Conservation (phyloP, 2,113 vertebrate genomes). For the Marmota monax region DNA sequence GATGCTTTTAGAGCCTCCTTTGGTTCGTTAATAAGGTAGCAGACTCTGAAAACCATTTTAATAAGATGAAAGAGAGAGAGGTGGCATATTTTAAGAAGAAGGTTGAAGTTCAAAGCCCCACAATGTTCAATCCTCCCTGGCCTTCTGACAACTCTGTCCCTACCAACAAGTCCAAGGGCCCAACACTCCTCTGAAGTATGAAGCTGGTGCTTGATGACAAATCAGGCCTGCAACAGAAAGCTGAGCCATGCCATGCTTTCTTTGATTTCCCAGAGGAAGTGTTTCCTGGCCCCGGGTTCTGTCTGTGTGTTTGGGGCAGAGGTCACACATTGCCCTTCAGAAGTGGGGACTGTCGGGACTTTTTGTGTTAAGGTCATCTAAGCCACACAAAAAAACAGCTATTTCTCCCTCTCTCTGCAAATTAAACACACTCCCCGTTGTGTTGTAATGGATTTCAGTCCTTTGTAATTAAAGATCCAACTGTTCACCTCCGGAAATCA, state of each 20-base stretch:
- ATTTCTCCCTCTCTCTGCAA: constrained; percentile 76
- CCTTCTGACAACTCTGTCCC: background rate
- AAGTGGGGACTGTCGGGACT: constrained; percentile 25
- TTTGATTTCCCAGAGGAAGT: constrained; percentile 18
- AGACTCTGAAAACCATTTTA: constrained; percentile 42
- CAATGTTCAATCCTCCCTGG: background rate
- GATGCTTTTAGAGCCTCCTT: constrained; percentile 25
- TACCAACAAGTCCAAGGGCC: background rate
- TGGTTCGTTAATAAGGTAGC: constrained; percentile 11
- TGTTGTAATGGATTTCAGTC: constrained; percentile 81
- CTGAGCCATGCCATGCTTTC: background rate
- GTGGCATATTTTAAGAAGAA: constrained; percentile 18
- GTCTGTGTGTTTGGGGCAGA: background rate
- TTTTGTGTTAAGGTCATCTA: constrained; percentile 79
- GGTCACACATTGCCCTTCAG: constrained; percentile 26
- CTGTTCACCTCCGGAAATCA: constrained; percentile 82
- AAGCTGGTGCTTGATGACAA: background rate
- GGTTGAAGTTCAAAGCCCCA: background rate
- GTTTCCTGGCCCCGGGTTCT: background rate
- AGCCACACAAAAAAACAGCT: constrained; percentile 55
- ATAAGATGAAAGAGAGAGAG: constrained; percentile 22
- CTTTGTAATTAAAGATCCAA: constrained; percentile 85
- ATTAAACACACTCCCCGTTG: constrained; percentile 79
- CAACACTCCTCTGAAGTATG: background rate
- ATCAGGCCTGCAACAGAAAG: background rate